These are phyloP conservation scores for Clarias fuscus DNA, from an alignment of 2,797 vertebrate genomes.

Conservation along the genomic window DNA sequence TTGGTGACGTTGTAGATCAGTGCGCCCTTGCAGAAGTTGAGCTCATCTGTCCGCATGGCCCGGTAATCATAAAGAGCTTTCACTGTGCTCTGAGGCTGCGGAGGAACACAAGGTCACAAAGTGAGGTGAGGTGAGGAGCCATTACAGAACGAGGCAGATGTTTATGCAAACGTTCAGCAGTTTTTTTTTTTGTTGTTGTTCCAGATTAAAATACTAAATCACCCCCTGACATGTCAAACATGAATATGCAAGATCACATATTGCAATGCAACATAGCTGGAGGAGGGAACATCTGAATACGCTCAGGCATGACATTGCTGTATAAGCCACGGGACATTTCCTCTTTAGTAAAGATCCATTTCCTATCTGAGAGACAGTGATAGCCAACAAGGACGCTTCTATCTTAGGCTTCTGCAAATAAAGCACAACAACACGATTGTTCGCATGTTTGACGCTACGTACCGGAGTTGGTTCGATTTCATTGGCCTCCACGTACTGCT, in stretches of 20 bases:
- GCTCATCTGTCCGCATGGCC: constrained; percentile 82
- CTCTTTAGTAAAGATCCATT: constrained; percentile 50
- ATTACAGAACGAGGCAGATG: not conserved
- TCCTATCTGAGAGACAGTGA: constrained; percentile 54
- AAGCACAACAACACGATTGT: constrained; percentile 7
- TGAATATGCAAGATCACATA: not conserved
- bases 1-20: constrained; percentile 92
- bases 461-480: constrained; percentile 91
- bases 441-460: constrained; percentile 49
- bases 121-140: not conserved
- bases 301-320: constrained; percentile 42
- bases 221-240: not conserved
- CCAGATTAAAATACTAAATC: not conserved
- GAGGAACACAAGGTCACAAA: constrained; percentile 45
- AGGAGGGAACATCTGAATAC: constrained; percentile 22
- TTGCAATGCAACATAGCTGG: not conserved
- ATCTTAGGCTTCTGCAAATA: constrained; percentile 8
- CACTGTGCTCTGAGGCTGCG: constrained; percentile 85
- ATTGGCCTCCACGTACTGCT: constrained; percentile 91
- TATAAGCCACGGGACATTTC: constrained; percentile 44
- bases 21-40: constrained; percentile 87
- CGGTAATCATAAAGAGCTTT: constrained; percentile 88
- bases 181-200: not conserved
- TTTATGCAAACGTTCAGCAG: not conserved
- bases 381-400: constrained; percentile 43